Evolutionary conservation across 2,888 invertebrate species (phyloP), one percentile per base, ranked within the genome.

Genomic region (Andrena fulva): DNA sequence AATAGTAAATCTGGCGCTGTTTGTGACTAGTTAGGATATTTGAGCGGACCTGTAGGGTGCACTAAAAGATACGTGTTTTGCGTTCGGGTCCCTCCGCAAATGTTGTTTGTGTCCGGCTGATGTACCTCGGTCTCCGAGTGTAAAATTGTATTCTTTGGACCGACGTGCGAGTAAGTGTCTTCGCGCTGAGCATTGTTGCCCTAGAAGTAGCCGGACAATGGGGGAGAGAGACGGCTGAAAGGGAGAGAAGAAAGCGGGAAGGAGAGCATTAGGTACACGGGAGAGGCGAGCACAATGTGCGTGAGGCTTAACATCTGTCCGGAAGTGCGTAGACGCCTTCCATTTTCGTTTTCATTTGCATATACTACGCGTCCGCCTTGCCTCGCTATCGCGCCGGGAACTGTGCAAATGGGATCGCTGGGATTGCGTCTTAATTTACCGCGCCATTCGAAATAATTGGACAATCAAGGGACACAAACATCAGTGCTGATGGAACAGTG

Each of bases 221-320:
- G 67, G 33, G 31, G 50, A 24, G 48, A 59, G 64, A 77, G 60
- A 60, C 48, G 31, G 69, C 5, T 31, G 76, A 62, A 78, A 31
- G 78, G 74, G 63, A 24, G 48, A 24, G 20, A 52, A 77, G 70
- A 77, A 67, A 67, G 60, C 56, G 29, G 62, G 33, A 69, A 48
- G 76, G 62, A 42, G 64, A 33, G 62, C 35, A 50, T 35, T 50
- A 68, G 54, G 35, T 12, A 56, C 48, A 56, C n/a, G 48, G 12
- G 62, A 52, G 80, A 60, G 54, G 50, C 27, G 27, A 69, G 68
- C 42, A 84, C 82, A 86, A 87, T 87, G 82, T 80, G 82, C 73
- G 77, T 62, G 81, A 79, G 80, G 81, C 85, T 81, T 63, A 89
- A 90, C 92, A 91, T 91, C 91, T 92, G 92, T 88, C 91, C 92